A percentile compares a stretch with the other conserved stretches of the same genome.
These are phyloP conservation scores for Drosophila micromelanica DNA, from an alignment of 1,140 invertebrate species.

Conservation along the genomic window DNA sequence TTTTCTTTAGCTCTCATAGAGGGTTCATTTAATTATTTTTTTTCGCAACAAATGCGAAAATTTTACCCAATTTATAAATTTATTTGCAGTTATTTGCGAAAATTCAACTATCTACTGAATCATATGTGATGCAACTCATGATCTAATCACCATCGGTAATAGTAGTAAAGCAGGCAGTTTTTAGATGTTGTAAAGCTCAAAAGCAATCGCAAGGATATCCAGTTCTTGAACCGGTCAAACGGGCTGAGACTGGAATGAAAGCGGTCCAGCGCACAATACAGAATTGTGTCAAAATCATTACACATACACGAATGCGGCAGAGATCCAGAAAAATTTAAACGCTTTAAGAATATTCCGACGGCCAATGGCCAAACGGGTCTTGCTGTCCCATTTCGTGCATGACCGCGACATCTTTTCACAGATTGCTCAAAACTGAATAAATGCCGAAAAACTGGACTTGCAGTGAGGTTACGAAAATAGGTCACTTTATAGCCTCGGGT, in stretches of 20 bases:
- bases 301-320: constrained; percentile 3
- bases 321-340: constrained; percentile 27
- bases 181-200: neutral
- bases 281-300: constrained; percentile 57
- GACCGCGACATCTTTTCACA: constrained; percentile 24
- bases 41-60: neutral
- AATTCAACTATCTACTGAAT: neutral
- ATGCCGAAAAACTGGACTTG: constrained; percentile 31
- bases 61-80: neutral
- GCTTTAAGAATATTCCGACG: constrained; percentile 28
- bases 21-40: no score
- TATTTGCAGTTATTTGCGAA: neutral
- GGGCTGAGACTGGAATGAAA: constrained; percentile 49
- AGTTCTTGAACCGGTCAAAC: constrained; percentile 49
- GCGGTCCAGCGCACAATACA: constrained; percentile 25
- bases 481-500: constrained; percentile 14
- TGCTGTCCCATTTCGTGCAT: constrained; percentile 39
- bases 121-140: constrained; percentile 30
- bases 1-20: no score
- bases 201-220: constrained; percentile 48
- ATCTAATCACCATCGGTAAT: constrained; percentile 12
- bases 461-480: constrained; percentile 23
- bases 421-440: constrained; percentile 31
- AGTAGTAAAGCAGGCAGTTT: constrained; percentile 9
- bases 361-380: constrained; percentile 30